Evolutionary conservation across 1,140 invertebrate genomes (phyloP).

Genomic region (Micrasema longulum): DNA sequence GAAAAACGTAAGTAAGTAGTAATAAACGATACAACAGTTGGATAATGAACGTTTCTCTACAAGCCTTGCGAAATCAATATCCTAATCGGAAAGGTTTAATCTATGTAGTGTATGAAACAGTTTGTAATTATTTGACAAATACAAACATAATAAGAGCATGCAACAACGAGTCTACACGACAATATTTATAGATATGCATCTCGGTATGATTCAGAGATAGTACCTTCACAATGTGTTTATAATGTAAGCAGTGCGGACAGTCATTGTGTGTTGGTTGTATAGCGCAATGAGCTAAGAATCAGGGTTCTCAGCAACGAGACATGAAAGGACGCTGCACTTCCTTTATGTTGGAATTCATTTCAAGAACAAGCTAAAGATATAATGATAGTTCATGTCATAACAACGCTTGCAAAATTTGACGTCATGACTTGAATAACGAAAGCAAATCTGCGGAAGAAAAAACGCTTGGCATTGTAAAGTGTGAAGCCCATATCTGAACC

Average conservation of each 20-base stretch:
- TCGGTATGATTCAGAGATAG: slow-evolving; percentile 19
- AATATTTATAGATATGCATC: slow-evolving; percentile 13
- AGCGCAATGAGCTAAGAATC: too few species aligned
- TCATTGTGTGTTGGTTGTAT: slow-evolving; percentile 37
- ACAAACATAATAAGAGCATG: slow-evolving; percentile 4
- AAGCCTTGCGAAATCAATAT: slow-evolving; percentile 13
- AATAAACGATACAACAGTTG: too few species aligned
- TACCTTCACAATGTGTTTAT: slow-evolving; percentile 37
- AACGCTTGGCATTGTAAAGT: too few species aligned
- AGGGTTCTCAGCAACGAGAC: too few species aligned
- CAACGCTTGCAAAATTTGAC: not conserved
- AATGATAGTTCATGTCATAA: not conserved
- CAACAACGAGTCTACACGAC: not conserved
- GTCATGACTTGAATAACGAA: too few species aligned
- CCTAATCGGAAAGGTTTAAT: slow-evolving; percentile 14
- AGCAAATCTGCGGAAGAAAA: too few species aligned
- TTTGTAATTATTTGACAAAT: slow-evolving; percentile 30
- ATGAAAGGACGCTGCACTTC: slow-evolving; percentile 13
- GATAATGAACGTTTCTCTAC: too few species aligned
- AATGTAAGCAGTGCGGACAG: too few species aligned
- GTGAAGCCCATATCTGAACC: too few species aligned
- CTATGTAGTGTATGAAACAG: slow-evolving; percentile 22
- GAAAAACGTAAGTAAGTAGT: too few species aligned
- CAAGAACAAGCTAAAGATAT: not conserved
- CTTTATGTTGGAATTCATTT: not conserved